These are phyloP conservation scores for Eubasilissa splendida DNA, from an alignment of 2,888 invertebrate genomes.

Conservation along the genomic window DNA sequence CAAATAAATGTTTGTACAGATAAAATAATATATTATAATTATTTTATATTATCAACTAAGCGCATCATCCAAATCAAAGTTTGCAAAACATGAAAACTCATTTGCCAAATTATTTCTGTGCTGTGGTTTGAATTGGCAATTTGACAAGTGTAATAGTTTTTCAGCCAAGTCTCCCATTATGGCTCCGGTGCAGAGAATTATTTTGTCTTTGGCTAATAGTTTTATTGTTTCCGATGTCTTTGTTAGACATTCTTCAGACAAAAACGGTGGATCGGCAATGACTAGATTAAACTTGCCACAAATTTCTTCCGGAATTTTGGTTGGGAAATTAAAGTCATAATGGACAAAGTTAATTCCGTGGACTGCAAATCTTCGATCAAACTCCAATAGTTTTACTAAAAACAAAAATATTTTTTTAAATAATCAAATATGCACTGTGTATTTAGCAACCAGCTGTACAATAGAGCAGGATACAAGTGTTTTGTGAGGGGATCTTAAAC, in stretches of 20 bases:
- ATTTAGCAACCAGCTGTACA: too few species aligned
- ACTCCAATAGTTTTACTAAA: constrained; percentile 86
- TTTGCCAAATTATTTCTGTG: constrained; percentile 94
- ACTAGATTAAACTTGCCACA: constrained; percentile 83
- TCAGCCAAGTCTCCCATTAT: constrained; percentile 83
- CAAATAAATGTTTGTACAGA: not conserved
- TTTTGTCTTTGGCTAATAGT: constrained; percentile 80
- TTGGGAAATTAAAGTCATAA: constrained; percentile 91
- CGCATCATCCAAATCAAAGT: constrained; percentile 81
- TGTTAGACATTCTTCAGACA: constrained; percentile 91
- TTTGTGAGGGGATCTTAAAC: too few species aligned
- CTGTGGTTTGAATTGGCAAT: constrained; percentile 82
- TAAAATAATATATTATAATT: not conserved
- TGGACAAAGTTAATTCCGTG: constrained; percentile 85
- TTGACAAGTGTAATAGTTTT: constrained; percentile 75
- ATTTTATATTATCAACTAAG: constrained; percentile 26
- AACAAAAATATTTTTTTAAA: constrained; percentile 10
- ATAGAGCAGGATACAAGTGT: too few species aligned
- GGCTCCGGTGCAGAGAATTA: constrained; percentile 91
- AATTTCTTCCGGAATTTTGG: constrained; percentile 77
- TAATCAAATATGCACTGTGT: not conserved
- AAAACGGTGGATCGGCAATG: constrained; percentile 95
- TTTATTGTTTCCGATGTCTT: constrained; percentile 87
- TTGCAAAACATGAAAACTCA: constrained; percentile 92
- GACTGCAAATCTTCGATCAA: constrained; percentile 85